phyloP scores from a whole-genome alignment of 2,797 vertebrate genomes.

The Sarcoramphus papa region DNA sequence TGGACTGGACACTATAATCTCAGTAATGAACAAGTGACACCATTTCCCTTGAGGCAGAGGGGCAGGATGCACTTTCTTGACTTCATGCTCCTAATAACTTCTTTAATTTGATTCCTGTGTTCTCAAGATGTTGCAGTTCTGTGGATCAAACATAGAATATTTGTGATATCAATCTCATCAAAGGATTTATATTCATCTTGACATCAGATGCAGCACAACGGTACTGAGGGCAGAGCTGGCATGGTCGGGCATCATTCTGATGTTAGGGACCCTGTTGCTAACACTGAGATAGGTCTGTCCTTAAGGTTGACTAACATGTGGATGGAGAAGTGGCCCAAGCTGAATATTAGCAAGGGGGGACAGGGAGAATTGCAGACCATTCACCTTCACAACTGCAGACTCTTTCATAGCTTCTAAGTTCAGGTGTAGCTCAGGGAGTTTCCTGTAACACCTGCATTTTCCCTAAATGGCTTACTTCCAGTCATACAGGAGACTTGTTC shows the following conservation, averaged over 20 bases:
- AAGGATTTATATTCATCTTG: not conserved
- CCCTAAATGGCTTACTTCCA: not conserved
- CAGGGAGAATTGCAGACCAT: not conserved
- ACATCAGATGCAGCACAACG: not conserved
- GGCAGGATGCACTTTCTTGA: not conserved
- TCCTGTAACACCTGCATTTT: not conserved
- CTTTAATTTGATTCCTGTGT: not conserved
- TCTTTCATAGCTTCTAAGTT: not conserved
- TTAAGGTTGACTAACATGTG: not conserved
- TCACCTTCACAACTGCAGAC: not conserved
- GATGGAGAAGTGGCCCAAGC: not conserved
- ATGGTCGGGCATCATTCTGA: not conserved
- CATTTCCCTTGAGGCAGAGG: not conserved
- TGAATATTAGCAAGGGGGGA: not conserved
- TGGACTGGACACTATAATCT: not conserved
- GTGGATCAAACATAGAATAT: not conserved
- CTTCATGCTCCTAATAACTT: not conserved
- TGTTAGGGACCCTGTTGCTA: not conserved
- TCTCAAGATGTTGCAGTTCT: not conserved
- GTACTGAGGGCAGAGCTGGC: not conserved
- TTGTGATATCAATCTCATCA: not conserved
- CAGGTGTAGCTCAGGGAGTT: not conserved
- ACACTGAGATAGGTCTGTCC: not conserved
- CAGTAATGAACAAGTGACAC: not conserved
- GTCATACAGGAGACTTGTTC: not conserved